These are phyloP conservation scores for Benthosema pterotum DNA, from an alignment of 2,797 vertebrate genomes.

Conservation along the genomic window DNA sequence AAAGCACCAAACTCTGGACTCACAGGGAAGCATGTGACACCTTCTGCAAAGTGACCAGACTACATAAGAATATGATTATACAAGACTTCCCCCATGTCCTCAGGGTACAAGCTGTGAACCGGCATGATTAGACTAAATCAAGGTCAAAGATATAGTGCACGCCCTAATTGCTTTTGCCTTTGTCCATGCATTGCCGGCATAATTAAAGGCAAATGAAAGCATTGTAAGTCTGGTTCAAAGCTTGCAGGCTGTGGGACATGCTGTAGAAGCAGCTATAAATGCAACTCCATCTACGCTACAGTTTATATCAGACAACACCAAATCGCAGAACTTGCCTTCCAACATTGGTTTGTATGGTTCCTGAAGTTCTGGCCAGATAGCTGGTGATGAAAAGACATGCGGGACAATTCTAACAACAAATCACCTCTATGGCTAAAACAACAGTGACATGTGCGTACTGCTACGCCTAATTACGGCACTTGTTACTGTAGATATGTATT, in stretches of 20 bases:
- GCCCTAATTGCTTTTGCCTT: neutral
- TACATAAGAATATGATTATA: neutral
- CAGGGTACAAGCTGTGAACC: neutral
- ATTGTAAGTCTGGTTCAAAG: neutral
- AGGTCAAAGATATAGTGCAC: neutral
- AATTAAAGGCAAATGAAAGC: slow-evolving; percentile 20
- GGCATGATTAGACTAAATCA: neutral
- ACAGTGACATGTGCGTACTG: neutral
- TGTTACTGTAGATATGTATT: too few relatives aligned
- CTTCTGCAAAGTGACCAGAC: neutral
- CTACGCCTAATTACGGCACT: slow-evolving; percentile 4
- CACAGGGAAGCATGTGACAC: slow-evolving; percentile 1
- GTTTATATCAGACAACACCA: slow-evolving; percentile 19
- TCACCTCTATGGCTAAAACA: neutral
- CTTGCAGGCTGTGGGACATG: neutral
- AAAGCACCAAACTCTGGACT: slow-evolving; percentile 9
- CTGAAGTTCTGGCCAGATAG: slow-evolving; percentile 29
- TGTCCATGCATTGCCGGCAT: neutral
- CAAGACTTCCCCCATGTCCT: neutral
- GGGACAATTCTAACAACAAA: slow-evolving; percentile 10
- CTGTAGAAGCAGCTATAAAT: neutral
- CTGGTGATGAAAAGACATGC: slow-evolving; percentile 54
- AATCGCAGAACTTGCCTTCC: slow-evolving; percentile 70
- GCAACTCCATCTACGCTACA: neutral
- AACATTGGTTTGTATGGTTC: slow-evolving; percentile 46